Evolutionary conservation across 2,797 vertebrate species (phyloP).

Genomic region (Amblyraja radiata): DNA sequence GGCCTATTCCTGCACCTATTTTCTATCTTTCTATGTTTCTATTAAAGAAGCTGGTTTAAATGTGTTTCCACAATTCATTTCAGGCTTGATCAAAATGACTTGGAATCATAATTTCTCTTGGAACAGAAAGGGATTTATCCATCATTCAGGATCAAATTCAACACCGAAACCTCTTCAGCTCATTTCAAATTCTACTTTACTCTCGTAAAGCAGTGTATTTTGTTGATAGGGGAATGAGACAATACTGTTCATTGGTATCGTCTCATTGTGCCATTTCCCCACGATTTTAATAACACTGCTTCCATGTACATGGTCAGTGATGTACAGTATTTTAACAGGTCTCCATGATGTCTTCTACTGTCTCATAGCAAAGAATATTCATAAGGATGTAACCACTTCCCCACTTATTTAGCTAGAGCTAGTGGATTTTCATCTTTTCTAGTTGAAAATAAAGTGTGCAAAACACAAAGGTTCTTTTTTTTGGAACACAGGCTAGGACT

Average conservation of each 20-base stretch:
- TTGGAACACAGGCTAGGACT: too few species aligned
- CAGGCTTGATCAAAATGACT: neutral
- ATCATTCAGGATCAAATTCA: neutral
- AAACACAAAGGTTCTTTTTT: too few species aligned
- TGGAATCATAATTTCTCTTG: neutral
- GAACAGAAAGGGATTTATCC: neutral
- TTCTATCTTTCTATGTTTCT: too few species aligned
- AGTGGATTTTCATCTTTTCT: neutral
- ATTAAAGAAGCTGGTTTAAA: neutral
- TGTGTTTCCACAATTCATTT: neutral
- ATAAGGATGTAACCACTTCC: neutral
- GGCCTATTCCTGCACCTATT: too few species aligned
- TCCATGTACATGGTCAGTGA: neutral
- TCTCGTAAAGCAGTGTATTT: neutral
- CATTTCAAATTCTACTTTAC: neutral
- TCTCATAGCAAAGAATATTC: neutral
- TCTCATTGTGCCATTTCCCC: neutral
- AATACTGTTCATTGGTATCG: neutral
- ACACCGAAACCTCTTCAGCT: neutral
- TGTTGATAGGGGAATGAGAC: neutral
- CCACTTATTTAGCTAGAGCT: neutral
- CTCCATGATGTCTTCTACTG: neutral
- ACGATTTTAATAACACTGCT: neutral
- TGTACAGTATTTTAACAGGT: neutral
- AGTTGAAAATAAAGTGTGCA: neutral